Evolutionary conservation across 2,797 vertebrate genomes (phyloP), one percentile per base, ranked within the genome.

Genomic region (Scarus forsteni): DNA sequence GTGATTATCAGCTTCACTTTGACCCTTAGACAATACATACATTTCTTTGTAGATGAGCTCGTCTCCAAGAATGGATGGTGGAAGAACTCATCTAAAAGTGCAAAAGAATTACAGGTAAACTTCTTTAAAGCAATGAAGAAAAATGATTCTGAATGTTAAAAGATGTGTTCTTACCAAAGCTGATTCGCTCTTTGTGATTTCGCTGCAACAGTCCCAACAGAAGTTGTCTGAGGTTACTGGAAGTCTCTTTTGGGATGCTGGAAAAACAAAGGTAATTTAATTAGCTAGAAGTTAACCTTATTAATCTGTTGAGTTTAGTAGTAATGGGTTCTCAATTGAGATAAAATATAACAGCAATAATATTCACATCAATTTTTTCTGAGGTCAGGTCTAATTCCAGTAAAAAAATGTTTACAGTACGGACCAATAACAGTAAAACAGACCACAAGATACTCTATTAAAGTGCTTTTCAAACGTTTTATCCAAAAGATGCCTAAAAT

Each of bases 231-330:
- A 99, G 91, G 14, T 96, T 93, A 62, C 88, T 84, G 0, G 98
- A 99, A 0, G 98, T 99, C 92, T 98, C 97, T 67, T 97, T 95
- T 12, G 98, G 98, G 92, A 99, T 96, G 86, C 98, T 99, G 91
- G 9, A 51, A 74, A 76, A 73, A 66, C 14, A 84, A 16, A 80
- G 0, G 6, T 19, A 18, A 65, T 9, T 8, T 52, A 1, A 75
- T 66, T 54, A 54, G 10, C 56, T 58, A 2, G 27, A 27, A 27
- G 27, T 27, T 2, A 27, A 27, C 27, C 4, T 27, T 27, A 27
- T 27, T 27, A 27, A 27, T 27, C 2, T 27, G 4, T 4, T 27
- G 27, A 27, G 27, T 27, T 27, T 27, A 2, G 27, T 27, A 27
- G 27, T 27, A 4, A 27, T 27, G 27, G 27, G 4, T 27, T 27